phyloP scores from a whole-genome alignment of 2,888 invertebrate genomes.

The Lapara coniferarum region DNA sequence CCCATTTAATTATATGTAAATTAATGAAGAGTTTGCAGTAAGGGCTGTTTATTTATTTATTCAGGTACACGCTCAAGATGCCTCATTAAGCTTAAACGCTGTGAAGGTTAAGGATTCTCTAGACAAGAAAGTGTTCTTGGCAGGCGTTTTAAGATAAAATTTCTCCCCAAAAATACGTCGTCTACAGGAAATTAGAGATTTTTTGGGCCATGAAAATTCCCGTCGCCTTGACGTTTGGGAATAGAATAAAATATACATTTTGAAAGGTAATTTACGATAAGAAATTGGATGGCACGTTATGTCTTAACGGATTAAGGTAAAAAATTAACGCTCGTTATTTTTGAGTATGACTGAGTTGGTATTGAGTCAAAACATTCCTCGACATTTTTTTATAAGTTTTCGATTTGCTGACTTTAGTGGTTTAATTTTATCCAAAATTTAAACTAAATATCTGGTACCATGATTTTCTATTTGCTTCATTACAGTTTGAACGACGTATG shows the following conservation, averaged over 20 bases:
- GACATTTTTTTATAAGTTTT: no score
- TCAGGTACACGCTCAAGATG: background rate
- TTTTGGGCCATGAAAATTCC: slow-evolving; percentile 4
- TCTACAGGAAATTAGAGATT: slow-evolving; percentile 9
- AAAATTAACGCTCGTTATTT: no score
- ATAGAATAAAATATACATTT: slow-evolving; percentile 5
- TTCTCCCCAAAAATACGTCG: background rate
- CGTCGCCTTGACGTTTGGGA: background rate
- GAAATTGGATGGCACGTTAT: background rate
- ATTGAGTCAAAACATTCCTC: no score
- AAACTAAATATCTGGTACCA: no score
- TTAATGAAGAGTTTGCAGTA: background rate
- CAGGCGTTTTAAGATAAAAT: slow-evolving; percentile 14
- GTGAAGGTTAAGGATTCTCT: slow-evolving; percentile 4
- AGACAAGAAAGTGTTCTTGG: slow-evolving; percentile 13
- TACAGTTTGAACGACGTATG: no score
- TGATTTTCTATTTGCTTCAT: no score
- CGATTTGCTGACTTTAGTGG: no score
- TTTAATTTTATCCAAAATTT: no score
- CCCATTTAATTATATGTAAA: background rate
- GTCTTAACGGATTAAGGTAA: background rate
- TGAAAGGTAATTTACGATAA: background rate
- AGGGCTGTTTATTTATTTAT: background rate
- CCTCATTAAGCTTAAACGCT: slow-evolving; percentile 1
- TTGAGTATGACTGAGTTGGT: no score